Evolutionary conservation across 2,113 vertebrate genomes (phyloP).

Genomic region (Lepisosteus osseus): DNA sequence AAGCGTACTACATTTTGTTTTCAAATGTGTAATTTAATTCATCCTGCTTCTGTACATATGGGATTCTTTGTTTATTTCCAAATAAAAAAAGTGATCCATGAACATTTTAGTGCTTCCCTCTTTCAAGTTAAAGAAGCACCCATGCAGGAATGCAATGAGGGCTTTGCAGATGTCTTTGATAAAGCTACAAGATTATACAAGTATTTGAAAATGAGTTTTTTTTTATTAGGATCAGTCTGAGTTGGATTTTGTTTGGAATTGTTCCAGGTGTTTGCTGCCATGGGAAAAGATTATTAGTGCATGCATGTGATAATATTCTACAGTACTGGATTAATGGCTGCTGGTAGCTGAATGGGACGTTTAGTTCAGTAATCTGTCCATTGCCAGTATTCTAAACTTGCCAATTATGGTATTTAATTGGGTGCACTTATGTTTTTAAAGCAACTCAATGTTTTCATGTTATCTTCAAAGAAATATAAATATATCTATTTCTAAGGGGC

Average conservation of each 20-base stretch:
- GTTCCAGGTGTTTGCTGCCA: slow-evolving; percentile 23
- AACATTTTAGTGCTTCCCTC: slow-evolving; percentile 9
- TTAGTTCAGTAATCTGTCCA: too few relatives aligned
- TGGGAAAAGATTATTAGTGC: slow-evolving; percentile 12
- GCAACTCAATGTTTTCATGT: too few relatives aligned
- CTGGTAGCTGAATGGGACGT: slow-evolving; percentile 11
- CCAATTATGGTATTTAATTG: too few relatives aligned
- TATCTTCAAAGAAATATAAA: too few relatives aligned
- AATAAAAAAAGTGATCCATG: slow-evolving; percentile 3
- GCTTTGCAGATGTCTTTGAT: slow-evolving; percentile 28
- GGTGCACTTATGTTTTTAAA: background rate
- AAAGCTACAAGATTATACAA: slow-evolving; percentile 12
- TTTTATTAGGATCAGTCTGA: slow-evolving; percentile 16
- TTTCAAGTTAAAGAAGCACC: slow-evolving; percentile 11
- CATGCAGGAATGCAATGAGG: slow-evolving; percentile 26
- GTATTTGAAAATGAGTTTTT: background rate
- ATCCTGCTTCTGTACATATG: slow-evolving; percentile 18
- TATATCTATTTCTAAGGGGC: too few relatives aligned
- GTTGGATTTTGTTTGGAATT: slow-evolving; percentile 15
- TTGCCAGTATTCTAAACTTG: too few relatives aligned
- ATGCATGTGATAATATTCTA: background rate
- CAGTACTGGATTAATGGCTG: slow-evolving; percentile 13
- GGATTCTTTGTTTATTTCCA: slow-evolving; percentile 26
- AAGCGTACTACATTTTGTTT: slow-evolving; percentile 4
- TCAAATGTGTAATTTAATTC: slow-evolving; percentile 21